Evolutionary conservation across 2,113 vertebrate genomes (phyloP).

Genomic region (Hemicordylus capensis): DNA sequence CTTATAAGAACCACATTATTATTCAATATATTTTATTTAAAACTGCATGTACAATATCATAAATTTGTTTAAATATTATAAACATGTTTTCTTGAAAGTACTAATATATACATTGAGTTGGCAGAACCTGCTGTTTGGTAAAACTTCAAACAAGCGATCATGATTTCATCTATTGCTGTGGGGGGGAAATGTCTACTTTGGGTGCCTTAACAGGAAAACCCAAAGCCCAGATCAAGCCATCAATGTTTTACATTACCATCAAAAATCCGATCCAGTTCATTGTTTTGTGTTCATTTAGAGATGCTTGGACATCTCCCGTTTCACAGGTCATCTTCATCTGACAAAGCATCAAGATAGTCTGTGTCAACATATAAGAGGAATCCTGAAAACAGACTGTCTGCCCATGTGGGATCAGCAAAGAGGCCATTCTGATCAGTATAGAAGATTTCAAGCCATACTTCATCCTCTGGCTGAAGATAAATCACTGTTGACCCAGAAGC

Average conservation of each 20-base stretch:
- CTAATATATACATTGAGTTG: conserved; percentile 49
- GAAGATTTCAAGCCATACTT: conserved; percentile 99
- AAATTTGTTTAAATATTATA: conserved; percentile 77
- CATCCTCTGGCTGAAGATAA: conserved; percentile 93
- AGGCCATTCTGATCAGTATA: conserved; percentile 94
- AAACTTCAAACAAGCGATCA: conserved; percentile 26
- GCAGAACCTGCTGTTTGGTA: conserved; percentile 28
- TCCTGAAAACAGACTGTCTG: conserved; percentile 96
- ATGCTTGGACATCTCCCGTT: not conserved
- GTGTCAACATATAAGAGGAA: conserved; percentile 95
- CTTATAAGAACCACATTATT: conserved; percentile 50
- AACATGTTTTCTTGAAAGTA: conserved; percentile 55
- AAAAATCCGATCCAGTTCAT: conserved; percentile 1
- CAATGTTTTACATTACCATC: not conserved
- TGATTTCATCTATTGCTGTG: conserved; percentile 14
- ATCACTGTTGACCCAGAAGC: conserved; percentile 94
- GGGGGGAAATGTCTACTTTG: conserved; percentile 19
- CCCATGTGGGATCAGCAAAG: conserved; percentile 93
- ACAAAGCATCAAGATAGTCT: conserved; percentile 90
- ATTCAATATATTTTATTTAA: conserved; percentile 67
- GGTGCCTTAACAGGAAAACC: conserved; percentile 22
- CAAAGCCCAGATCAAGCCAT: not conserved
- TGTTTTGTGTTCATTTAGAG: conserved; percentile 8
- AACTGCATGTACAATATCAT: conserved; percentile 69
- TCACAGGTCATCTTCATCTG: conserved; percentile 86